phyloP scores from a whole-genome alignment of 2,797 vertebrate genomes.

The Steatocranus sp. region DNA sequence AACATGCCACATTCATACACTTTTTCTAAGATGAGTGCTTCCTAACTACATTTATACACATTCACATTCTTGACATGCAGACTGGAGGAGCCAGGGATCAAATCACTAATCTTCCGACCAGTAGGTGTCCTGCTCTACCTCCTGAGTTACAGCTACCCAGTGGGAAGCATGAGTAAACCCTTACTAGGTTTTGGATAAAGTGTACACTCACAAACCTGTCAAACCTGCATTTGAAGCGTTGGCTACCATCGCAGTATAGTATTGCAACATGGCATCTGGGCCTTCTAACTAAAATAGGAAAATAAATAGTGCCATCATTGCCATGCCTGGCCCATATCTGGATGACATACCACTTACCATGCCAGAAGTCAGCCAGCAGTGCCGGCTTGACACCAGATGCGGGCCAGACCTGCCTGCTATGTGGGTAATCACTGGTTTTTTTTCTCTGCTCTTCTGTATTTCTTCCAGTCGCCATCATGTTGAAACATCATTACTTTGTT shows the following conservation, averaged over 20 bases:
- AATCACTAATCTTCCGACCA: not conserved
- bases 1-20: not conserved
- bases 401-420: not conserved
- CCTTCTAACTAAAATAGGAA: not conserved
- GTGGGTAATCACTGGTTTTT: not conserved
- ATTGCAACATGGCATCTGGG: not conserved
- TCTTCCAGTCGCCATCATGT: constrained; percentile 87
- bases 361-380: not conserved
- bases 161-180: not conserved
- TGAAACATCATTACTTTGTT: constrained; percentile 95
- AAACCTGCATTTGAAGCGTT: not conserved
- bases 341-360: not conserved
- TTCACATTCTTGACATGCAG: not conserved
- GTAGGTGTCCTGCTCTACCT: not conserved
- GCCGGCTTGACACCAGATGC: not conserved
- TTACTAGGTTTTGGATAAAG: not conserved
- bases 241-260: not conserved
- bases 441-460: constrained; percentile 12
- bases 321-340: not conserved
- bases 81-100: not conserved
- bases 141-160: not conserved
- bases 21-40: not conserved
- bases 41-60: not conserved
- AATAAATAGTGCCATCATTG: not conserved
- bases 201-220: not conserved